These are phyloP conservation scores for Drosophila auraria DNA, from an alignment of 1,140 invertebrate genomes.

Conservation along the genomic window DNA sequence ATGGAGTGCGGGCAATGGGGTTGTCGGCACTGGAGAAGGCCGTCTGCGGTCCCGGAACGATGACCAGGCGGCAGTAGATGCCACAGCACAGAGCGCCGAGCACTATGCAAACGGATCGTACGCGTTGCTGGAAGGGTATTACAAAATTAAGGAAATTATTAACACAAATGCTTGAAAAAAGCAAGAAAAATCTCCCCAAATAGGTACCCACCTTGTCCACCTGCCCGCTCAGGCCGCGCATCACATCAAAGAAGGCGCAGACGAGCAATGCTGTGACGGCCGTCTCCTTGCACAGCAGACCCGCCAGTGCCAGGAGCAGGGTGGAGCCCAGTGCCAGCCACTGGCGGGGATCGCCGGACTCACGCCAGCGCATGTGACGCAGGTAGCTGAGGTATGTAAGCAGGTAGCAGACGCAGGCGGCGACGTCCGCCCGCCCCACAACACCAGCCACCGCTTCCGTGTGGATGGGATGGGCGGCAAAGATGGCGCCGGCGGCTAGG, in stretches of 20 bases:
- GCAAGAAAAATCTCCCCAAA: neutral
- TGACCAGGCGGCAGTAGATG: slow-evolving; percentile 88
- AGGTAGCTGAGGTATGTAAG: slow-evolving; percentile 93
- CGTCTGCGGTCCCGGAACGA: slow-evolving; percentile 89
- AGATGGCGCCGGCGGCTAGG: slow-evolving; percentile 93
- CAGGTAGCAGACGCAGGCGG: slow-evolving; percentile 96
- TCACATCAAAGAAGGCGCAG: slow-evolving; percentile 91
- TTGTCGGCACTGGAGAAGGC: slow-evolving; percentile 96
- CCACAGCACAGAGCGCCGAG: slow-evolving; percentile 86
- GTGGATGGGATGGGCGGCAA: slow-evolving; percentile 98
- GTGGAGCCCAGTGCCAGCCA: slow-evolving; percentile 86
- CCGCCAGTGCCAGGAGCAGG: slow-evolving; percentile 88
- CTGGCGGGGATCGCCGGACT: slow-evolving; percentile 86
- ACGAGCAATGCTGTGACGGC: slow-evolving; percentile 96
- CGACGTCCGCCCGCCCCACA: slow-evolving; percentile 96
- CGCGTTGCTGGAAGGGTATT: slow-evolving; percentile 86
- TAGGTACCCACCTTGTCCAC: slow-evolving; percentile 68
- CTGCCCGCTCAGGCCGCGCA: slow-evolving; percentile 85
- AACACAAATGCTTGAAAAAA: neutral
- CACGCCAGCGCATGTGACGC: slow-evolving; percentile 88
- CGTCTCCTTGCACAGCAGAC: slow-evolving; percentile 95
- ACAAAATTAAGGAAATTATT: neutral
- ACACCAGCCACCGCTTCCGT: slow-evolving; percentile 98
- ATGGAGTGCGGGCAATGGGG: slow-evolving; percentile 92
- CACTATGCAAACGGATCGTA: slow-evolving; percentile 88